A percentile compares a stretch with the other conserved stretches of the same genome.
These are phyloP conservation scores for Lasioglossum vierecki DNA, from an alignment of 2,888 invertebrate genomes.

Conservation along the genomic window DNA sequence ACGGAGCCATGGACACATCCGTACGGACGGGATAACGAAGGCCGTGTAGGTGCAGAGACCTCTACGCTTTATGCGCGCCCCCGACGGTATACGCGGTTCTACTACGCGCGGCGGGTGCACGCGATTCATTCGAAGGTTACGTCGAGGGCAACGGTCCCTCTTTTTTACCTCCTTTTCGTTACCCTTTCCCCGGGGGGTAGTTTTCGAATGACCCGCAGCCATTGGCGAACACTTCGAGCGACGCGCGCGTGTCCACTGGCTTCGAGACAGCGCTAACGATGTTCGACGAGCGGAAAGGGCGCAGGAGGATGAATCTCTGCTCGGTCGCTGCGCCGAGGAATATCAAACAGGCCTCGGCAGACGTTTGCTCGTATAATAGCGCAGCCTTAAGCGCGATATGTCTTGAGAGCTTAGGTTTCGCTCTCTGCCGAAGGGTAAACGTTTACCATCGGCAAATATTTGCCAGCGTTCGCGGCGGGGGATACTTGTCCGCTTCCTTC, in stretches of 20 bases:
- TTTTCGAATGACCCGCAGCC: conserved; percentile 27
- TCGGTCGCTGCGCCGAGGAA: conserved; percentile 26
- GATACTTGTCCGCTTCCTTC: conserved; percentile 49
- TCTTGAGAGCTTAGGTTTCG: conserved; percentile 62
- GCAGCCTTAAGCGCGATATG: conserved; percentile 56
- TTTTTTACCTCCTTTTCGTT: background rate
- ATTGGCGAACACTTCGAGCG: background rate
- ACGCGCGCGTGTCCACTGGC: background rate
- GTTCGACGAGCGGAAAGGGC: background rate
- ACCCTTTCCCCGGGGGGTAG: background rate
- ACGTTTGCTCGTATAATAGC: conserved; percentile 56
- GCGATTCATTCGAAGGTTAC: background rate
- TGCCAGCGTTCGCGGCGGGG: conserved; percentile 45
- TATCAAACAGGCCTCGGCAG: conserved; percentile 46
- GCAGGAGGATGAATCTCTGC: background rate
- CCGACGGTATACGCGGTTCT: background rate
- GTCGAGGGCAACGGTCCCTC: background rate
- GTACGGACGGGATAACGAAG: conserved; percentile 65
- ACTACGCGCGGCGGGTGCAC: background rate
- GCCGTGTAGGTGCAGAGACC: conserved; percentile 65
- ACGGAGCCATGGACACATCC: conserved; percentile 27
- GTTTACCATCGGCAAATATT: conserved; percentile 61
- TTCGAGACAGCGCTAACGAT: conserved; percentile 18
- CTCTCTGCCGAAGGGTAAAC: conserved; percentile 56
- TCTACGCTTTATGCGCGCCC: conserved; percentile 20